Conservation (phyloP, 2,797 vertebrate species). For the Discoglossus pictus region DNA sequence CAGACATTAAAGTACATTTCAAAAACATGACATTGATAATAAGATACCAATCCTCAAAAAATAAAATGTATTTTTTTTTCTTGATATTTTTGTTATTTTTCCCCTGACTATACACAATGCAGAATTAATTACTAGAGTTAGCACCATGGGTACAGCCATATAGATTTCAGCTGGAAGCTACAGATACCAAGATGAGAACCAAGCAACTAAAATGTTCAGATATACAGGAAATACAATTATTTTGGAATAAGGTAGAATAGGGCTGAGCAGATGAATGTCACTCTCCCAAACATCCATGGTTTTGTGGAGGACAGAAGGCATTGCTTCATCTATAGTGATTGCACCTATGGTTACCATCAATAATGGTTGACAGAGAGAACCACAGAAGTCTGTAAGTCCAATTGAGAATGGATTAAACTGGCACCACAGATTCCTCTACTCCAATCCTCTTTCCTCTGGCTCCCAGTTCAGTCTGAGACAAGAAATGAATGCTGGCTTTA, state of each 20-base stretch:
- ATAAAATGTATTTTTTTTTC: slow-evolving; percentile 55
- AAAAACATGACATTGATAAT: slow-evolving; percentile 50
- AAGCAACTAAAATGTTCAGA: too few relatives aligned
- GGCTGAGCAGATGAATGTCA: too few relatives aligned
- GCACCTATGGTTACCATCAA: background rate
- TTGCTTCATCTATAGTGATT: background rate
- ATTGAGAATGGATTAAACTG: background rate
- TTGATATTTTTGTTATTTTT: slow-evolving; percentile 47
- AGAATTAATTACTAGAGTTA: background rate
- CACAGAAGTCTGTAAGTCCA: background rate
- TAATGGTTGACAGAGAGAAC: background rate
- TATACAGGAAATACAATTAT: too few relatives aligned
- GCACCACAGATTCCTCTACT: background rate
- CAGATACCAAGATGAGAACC: too few relatives aligned
- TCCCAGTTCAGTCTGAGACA: background rate
- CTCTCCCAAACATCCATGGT: too few relatives aligned
- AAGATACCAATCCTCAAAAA: slow-evolving; percentile 55
- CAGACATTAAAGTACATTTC: slow-evolving; percentile 38
- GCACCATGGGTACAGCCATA: slow-evolving; percentile 7
- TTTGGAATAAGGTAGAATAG: too few relatives aligned
- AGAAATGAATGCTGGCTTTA: slow-evolving; percentile 6
- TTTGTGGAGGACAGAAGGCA: too few relatives aligned
- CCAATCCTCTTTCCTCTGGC: background rate
- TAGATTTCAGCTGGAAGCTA: background rate
- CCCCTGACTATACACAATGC: slow-evolving; percentile 40